phyloP scores from a whole-genome alignment of 2,888 invertebrate genomes.

The Sylvicola cinctus region DNA sequence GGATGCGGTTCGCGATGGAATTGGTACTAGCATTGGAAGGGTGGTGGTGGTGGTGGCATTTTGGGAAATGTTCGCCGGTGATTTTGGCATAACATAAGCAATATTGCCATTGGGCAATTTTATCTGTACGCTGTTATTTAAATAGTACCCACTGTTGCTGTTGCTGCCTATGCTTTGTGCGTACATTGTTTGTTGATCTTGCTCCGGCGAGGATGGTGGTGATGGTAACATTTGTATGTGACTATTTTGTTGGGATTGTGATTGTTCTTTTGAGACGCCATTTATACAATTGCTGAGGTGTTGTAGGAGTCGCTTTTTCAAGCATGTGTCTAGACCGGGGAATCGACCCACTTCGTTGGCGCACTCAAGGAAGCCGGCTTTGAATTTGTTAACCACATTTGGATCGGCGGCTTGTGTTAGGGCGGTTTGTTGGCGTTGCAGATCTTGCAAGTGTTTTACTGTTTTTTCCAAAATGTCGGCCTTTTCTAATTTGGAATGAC shows the following conservation, averaged over 20 bases:
- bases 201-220: constrained; percentile 23
- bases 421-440: constrained; percentile 72
- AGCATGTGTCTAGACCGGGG: constrained; percentile 49
- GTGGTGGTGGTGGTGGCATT: constrained; percentile 24
- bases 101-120: constrained; percentile 65
- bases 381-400: constrained; percentile 62
- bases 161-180: constrained; percentile 9
- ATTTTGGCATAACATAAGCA: constrained; percentile 53
- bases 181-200: constrained; percentile 15
- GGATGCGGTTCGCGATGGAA: constrained; percentile 52
- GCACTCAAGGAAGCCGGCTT: constrained; percentile 74
- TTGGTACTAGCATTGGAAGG: constrained; percentile 48
- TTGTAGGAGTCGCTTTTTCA: constrained; percentile 50
- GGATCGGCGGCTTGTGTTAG: constrained; percentile 70
- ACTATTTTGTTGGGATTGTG: neutral
- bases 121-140: neutral
- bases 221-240: constrained; percentile 26
- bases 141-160: constrained; percentile 7
- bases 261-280: constrained; percentile 14
- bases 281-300: constrained; percentile 53
- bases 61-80: constrained; percentile 22
- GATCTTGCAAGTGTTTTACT: constrained; percentile 74
- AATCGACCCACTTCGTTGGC: constrained; percentile 61
- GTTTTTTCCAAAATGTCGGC: constrained; percentile 92
- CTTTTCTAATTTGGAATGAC: constrained; percentile 88